A percentile compares a stretch with the other conserved stretches of the same genome.
Evolutionary conservation across 2,113 vertebrate species (phyloP).

Genomic region (Ovibos moschatus): DNA sequence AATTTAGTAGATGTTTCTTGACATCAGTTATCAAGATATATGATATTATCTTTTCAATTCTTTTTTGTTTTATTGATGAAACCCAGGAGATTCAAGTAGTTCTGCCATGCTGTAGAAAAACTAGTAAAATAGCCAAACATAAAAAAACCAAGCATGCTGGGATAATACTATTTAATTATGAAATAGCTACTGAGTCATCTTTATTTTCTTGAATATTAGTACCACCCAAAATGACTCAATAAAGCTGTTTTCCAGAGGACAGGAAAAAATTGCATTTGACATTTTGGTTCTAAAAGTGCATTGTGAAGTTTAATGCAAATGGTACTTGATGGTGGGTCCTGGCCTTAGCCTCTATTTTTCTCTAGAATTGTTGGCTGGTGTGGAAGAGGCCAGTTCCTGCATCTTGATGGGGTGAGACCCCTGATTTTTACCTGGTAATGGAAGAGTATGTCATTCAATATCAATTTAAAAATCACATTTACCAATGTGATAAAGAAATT

Average conservation of each 20-base stretch:
- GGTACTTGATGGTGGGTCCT: background rate
- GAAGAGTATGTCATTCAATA: background rate
- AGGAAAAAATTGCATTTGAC: background rate
- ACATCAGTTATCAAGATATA: background rate
- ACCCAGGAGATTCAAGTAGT: background rate
- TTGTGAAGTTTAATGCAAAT: background rate
- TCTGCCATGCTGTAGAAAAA: background rate
- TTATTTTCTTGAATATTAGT: background rate
- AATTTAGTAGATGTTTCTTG: background rate
- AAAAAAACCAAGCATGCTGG: background rate
- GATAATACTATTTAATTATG: background rate
- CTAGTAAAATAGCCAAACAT: background rate
- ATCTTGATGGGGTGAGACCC: background rate
- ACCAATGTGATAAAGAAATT: background rate
- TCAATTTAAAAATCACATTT: background rate
- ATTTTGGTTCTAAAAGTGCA: background rate
- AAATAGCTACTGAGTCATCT: background rate
- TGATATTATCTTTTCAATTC: background rate
- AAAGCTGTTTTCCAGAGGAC: background rate
- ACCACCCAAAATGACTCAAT: background rate
- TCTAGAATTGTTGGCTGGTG: background rate
- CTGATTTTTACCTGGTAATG: background rate
- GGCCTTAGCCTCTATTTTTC: background rate
- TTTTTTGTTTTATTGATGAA: background rate
- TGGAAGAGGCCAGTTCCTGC: background rate